A percentile compares a stretch with the other conserved stretches of the same genome.
Conservation (phyloP, 2,113 vertebrate genomes). For the Chaetodon trifascialis region DNA sequence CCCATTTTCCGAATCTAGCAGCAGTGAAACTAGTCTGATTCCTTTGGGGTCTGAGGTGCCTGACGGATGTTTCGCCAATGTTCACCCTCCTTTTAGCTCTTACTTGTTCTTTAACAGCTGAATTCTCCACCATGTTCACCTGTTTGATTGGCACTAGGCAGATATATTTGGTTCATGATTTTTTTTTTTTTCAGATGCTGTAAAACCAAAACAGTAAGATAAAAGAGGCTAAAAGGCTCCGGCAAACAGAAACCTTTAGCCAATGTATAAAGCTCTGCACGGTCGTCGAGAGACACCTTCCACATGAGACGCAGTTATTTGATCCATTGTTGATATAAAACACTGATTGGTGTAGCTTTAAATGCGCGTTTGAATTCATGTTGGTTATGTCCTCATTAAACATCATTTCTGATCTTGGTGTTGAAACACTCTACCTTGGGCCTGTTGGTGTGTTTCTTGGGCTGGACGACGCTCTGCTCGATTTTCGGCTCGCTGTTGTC, state of each 20-base stretch:
- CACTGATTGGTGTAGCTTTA: not conserved
- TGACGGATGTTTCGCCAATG: not conserved
- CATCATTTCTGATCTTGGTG: no score
- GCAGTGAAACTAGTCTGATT: no score
- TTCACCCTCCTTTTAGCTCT: not conserved
- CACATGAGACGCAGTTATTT: not conserved
- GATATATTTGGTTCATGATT: not conserved
- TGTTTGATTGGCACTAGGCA: not conserved
- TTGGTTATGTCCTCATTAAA: not conserved
- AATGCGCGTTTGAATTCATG: not conserved
- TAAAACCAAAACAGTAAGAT: not conserved
- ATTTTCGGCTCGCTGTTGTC: slow-evolving; percentile 67
- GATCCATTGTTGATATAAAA: not conserved
- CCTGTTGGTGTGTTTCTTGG: slow-evolving; percentile 58
- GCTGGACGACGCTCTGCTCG: slow-evolving; percentile 32
- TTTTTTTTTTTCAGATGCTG: not conserved
- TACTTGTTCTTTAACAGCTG: not conserved
- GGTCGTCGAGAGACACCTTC: not conserved
- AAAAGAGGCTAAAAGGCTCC: not conserved
- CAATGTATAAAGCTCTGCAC: not conserved
- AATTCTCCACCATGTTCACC: not conserved
- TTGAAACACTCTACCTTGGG: slow-evolving; percentile 74
- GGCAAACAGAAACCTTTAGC: no score
- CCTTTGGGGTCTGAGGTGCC: not conserved
- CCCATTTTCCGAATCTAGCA: not conserved